These are phyloP conservation scores for Troides aeacus DNA, from an alignment of 2,888 invertebrate species.

Conservation along the genomic window DNA sequence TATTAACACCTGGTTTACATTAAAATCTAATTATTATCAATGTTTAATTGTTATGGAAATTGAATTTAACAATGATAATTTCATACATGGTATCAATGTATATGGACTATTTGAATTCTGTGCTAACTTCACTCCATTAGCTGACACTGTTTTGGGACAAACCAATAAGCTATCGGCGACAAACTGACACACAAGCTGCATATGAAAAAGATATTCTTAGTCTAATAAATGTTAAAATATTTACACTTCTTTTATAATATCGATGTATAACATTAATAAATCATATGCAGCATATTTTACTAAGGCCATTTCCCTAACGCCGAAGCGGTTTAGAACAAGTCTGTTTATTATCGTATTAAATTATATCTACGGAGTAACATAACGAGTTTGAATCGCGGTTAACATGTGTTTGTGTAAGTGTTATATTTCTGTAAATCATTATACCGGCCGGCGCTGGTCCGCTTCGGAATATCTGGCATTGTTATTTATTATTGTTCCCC, in stretches of 20 bases:
- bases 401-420: slow-evolving; percentile 24
- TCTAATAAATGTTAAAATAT: too few relatives aligned
- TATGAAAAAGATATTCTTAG: too few relatives aligned
- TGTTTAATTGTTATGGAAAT: too few relatives aligned
- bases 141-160: too few relatives aligned
- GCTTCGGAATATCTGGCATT: slow-evolving; percentile 22
- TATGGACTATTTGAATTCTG: too few relatives aligned
- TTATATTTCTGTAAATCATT: slow-evolving; percentile 23
- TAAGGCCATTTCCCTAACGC: slow-evolving; percentile 10
- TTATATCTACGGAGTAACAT: slow-evolving; percentile 23
- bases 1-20: too few relatives aligned
- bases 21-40: too few relatives aligned
- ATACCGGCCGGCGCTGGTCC: slow-evolving; percentile 7
- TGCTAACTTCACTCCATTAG: too few relatives aligned
- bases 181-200: too few relatives aligned
- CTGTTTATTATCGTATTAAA: slow-evolving; percentile 28
- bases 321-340: slow-evolving; percentile 15
- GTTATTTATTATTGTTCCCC: slow-evolving; percentile 26
- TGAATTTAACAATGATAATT: too few relatives aligned
- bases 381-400: slow-evolving; percentile 16
- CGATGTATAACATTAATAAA: slow-evolving; percentile 18
- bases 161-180: too few relatives aligned
- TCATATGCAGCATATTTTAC: slow-evolving; percentile 10
- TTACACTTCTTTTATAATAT: background rate
- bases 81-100: too few relatives aligned